Evolutionary conservation across 53 echinoderm and acorn worm genomes (phyloP).

Genomic region (Glandiceps talaboti): DNA sequence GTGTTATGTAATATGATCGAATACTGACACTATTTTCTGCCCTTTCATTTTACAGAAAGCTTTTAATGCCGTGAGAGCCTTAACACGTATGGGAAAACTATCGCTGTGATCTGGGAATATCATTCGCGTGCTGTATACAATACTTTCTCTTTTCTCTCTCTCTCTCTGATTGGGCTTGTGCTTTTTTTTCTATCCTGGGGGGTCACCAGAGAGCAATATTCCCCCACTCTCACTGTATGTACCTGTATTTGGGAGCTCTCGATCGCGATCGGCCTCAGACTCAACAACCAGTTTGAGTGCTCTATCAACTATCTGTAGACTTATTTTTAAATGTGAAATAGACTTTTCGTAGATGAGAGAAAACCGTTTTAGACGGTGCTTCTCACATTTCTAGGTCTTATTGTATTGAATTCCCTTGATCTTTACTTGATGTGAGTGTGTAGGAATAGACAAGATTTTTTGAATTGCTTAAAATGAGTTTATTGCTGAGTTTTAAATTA

Average conservation of each 20-base stretch:
- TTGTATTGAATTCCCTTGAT: not conserved
- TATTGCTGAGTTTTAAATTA: not conserved
- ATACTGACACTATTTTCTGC: conserved; percentile 3
- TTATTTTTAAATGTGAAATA: too few species aligned
- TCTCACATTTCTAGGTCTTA: not conserved
- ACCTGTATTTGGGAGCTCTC: not conserved
- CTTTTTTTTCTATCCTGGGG: not conserved
- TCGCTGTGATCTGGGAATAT: not conserved
- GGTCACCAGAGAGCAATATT: not conserved
- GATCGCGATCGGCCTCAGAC: not conserved
- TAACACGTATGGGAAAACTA: conserved; percentile 52
- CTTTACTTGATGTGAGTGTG: not conserved
- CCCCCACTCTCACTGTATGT: not conserved
- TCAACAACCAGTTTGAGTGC: not conserved
- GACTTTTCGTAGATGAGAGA: too few species aligned
- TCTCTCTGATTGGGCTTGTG: not conserved
- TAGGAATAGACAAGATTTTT: not conserved
- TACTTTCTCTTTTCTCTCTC: not conserved
- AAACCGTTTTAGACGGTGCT: not conserved
- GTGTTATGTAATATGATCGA: too few species aligned
- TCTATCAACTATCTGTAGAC: too few species aligned
- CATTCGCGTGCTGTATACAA: not conserved
- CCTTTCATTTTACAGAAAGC: conserved; percentile 68
- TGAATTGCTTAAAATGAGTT: not conserved
- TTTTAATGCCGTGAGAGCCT: conserved; percentile 93